phyloP scores from a whole-genome alignment of 2,888 invertebrate genomes.

The Luperina testacea region DNA sequence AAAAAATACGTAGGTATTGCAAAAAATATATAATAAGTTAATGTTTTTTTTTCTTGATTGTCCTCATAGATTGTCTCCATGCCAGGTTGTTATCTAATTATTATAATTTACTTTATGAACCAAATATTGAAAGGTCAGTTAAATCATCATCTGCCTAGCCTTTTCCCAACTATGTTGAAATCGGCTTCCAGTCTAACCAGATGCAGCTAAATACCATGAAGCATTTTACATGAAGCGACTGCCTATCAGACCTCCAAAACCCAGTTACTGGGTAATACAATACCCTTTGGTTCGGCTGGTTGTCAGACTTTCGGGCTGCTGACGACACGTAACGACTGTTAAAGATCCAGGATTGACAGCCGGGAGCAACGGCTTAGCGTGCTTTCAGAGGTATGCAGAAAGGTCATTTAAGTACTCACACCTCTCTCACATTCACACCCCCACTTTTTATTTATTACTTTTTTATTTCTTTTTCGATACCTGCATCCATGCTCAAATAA shows the following conservation, averaged over 20 bases:
- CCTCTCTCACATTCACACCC: too few relatives aligned
- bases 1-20: background rate
- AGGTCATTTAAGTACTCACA: slow-evolving; percentile 16
- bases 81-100: slow-evolving; percentile 24
- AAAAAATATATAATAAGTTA: background rate
- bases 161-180: background rate
- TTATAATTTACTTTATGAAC: slow-evolving; percentile 14
- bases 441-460: too few relatives aligned
- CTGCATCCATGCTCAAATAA: too few relatives aligned
- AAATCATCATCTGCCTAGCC: too few relatives aligned
- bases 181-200: too few relatives aligned
- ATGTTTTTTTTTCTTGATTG: background rate
- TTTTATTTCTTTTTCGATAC: too few relatives aligned
- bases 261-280: too few relatives aligned
- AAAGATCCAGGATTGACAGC: background rate
- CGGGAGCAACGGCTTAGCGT: background rate
- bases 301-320: background rate
- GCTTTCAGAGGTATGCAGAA: background rate
- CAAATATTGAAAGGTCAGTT: background rate
- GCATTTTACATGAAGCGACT: too few relatives aligned
- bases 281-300: background rate
- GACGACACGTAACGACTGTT: background rate
- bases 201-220: too few relatives aligned
- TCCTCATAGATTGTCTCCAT: slow-evolving; percentile 5
- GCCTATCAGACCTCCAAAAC: too few relatives aligned